phyloP scores from a whole-genome alignment of 2,888 invertebrate species.

The Ophonus ardosiacus region DNA sequence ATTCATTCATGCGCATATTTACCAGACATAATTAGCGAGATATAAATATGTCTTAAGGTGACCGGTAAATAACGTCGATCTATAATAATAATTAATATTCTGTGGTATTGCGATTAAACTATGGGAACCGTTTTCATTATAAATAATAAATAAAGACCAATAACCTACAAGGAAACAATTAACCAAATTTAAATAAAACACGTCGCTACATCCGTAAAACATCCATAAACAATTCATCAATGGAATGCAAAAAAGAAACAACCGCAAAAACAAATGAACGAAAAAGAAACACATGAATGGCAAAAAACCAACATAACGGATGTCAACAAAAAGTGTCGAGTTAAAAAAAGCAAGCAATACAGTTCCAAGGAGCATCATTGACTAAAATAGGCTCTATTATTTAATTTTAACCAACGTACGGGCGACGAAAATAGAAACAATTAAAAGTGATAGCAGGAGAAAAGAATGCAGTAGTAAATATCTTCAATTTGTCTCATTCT shows the following conservation, averaged over 20 bases:
- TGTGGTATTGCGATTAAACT: not conserved
- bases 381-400: constrained; percentile 62
- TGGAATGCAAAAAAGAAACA: constrained; percentile 43
- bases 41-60: constrained; percentile 13
- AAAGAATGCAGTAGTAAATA: constrained; percentile 56
- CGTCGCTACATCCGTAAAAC: constrained; percentile 38
- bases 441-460: constrained; percentile 54
- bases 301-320: constrained; percentile 53
- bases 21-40: constrained; percentile 1
- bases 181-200: constrained; percentile 48
- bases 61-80: not conserved
- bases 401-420: constrained; percentile 63
- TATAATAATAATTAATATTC: constrained; percentile 42
- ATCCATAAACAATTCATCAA: constrained; percentile 50
- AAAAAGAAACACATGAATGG: constrained; percentile 42
- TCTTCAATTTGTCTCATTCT: constrained; percentile 6
- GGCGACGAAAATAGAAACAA: constrained; percentile 60
- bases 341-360: constrained; percentile 51
- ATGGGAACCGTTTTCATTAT: constrained; percentile 23
- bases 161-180: constrained; percentile 42
- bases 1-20: not conserved
- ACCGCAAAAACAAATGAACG: constrained; percentile 1
- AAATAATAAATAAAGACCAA: constrained; percentile 31
- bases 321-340: constrained; percentile 54
- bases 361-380: constrained; percentile 51